Base-by-base conservation (phyloP, 1,140 invertebrate species). In the Plutomurus gul region DNA sequence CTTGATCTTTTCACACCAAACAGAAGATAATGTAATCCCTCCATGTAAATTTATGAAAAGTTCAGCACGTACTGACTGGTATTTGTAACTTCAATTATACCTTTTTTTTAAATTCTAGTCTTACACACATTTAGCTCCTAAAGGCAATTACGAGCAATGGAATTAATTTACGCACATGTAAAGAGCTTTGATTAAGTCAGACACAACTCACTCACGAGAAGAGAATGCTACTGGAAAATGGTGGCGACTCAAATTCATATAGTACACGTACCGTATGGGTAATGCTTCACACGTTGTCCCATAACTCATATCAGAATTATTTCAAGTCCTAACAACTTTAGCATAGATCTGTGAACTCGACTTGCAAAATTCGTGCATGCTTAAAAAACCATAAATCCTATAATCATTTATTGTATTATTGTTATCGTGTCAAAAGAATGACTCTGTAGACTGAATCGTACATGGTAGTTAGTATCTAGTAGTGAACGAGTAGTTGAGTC, bases 311-410 rank as follows among this genome's bases (percentile, higher is more conserved):
- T 65, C 8, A 65, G 36, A 33, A 65, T 65, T 65, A n/a, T 36
- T 43, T 10, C 39, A 43, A n/a, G 2, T 43, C 7, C n/a, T 43
- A 43, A 25, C 56, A 65, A 65, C 27, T 65, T 65, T 60, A 33
- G 27, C 27, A n/a, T 60, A 33, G 51, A 60, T 60, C 51, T 60
- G 51, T 30, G 11, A 33, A 33, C 36, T 65, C 5, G 36, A 65
- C 10, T 65, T 65, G 56, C 56, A 65, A 36, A 65, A 65, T n/a
- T 65, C 56, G 56, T 65, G 56, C 56, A 30, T 65, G 56, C 56
- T 65, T 65, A 65, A 65, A 65, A 65, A 65, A 65, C 30, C 56
- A 65, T 65, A 65, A 65, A 65, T 65, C 56, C 56, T 65, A 33
- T 65, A 65, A 65, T 65, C 56, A 65, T 65, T 65, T 33, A 65